Evolutionary conservation across 2,113 vertebrate genomes (phyloP), one percentile per base, ranked within the genome.

Genomic region (Spilogale gracilis): DNA sequence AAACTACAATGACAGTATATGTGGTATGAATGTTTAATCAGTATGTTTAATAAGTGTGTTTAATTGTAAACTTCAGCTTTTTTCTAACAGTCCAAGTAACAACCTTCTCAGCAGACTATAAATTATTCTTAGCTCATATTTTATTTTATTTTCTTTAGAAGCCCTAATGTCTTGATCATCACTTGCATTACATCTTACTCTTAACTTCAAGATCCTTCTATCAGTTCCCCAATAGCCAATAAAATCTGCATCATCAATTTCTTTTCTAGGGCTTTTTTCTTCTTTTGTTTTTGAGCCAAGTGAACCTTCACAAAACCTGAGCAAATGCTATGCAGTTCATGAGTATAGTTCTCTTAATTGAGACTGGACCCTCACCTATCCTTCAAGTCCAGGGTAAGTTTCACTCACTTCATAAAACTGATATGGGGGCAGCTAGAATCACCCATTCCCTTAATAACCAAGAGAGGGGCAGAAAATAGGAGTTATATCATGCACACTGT

Each of bases 1-100:
- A 97, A 98, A 98, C 98, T 98, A 98, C 97, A 98, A 98, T 97
- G 96, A 91, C 97, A 69, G 17, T 91, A 63, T 67, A 32, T 61
- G 23, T 25, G 32, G 5, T 89, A 52, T 38, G 10, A 79, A 54
- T 50, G 25, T 50, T 78, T 78, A 78, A 50, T 4, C 45, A 89
- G 56, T 56, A 83, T 21, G 38, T 50, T 82, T 97, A 92, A 78
- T 20, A 21, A 91, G 48, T 38, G 82, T 8, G 30, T 67, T 92
- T 97, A 93, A 89, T 54, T 87, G 32, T 30, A 73, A 94, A 91
- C 20, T n/a, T 90, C 21, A 81, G 32, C 17, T 96, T 79, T 91
- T 94, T 69, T 38, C 79, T 85, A 8, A 82, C 16, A 91, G 43
- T 89, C 38, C 25, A 97, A 88, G 83, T 58, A 81, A 92, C 56